Evolutionary conservation across 2,888 invertebrate genomes (phyloP).

Genomic region (Disparrhopalites patrizii): DNA sequence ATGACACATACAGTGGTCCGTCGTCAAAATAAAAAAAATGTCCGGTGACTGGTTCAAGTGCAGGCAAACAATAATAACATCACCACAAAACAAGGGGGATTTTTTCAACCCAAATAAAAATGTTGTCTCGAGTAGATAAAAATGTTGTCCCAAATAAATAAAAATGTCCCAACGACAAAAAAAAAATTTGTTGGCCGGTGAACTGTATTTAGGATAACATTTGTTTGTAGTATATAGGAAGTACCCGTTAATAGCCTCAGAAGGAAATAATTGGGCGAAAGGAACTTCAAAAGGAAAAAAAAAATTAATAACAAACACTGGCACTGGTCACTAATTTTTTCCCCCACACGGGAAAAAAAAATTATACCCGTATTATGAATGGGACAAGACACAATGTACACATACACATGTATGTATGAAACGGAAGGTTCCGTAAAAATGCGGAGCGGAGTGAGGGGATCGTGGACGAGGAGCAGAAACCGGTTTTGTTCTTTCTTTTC

Average conservation of each 20-base stretch:
- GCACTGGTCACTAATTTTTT: neutral
- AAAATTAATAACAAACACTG: neutral
- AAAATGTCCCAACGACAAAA: neutral
- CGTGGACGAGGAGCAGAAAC: conserved; percentile 3
- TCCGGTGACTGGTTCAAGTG: no score
- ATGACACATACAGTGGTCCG: no score
- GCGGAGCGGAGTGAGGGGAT: neutral
- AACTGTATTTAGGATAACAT: neutral
- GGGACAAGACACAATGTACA: neutral
- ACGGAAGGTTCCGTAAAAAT: neutral
- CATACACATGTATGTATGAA: neutral
- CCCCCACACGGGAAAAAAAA: neutral
- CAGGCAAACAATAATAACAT: no score
- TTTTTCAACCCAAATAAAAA: neutral
- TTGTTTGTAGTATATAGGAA: no score
- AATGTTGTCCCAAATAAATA: neutral
- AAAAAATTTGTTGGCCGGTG: neutral
- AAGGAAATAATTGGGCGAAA: no score
- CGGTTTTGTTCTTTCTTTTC: conserved; percentile 29
- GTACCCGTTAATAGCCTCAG: no score
- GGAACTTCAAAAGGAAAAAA: no score
- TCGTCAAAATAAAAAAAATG: no score
- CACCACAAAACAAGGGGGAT: no score
- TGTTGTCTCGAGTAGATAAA: neutral
- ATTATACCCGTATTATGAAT: no score